Evolutionary conservation across 2,113 vertebrate genomes (phyloP).

Genomic region (Isurus oxyrinchus): DNA sequence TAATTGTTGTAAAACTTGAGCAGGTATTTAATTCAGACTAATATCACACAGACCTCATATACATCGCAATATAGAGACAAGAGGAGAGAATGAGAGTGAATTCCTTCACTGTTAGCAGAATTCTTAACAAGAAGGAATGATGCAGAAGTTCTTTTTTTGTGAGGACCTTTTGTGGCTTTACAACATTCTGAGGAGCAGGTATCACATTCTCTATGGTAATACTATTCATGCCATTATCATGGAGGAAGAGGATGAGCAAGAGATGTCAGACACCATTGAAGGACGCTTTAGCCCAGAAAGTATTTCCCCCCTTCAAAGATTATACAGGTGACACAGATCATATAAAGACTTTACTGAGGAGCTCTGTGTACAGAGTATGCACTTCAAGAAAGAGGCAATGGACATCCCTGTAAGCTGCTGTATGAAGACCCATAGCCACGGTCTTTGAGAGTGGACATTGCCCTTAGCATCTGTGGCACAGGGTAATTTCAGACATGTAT

Average conservation of each 20-base stretch:
- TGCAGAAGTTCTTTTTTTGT: neutral
- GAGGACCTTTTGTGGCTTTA: neutral
- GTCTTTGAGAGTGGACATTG: too few relatives aligned
- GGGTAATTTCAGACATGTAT: too few relatives aligned
- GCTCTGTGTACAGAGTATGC: too few relatives aligned
- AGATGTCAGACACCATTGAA: neutral
- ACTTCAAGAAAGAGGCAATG: neutral
- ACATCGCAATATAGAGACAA: neutral
- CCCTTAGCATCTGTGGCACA: too few relatives aligned
- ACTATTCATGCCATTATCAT: neutral
- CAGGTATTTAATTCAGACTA: neutral
- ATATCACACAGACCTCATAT: neutral
- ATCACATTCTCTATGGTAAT: neutral
- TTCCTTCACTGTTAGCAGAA: neutral
- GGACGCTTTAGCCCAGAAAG: neutral
- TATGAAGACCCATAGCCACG: too few relatives aligned
- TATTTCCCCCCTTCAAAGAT: neutral
- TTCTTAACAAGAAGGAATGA: neutral
- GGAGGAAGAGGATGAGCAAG: neutral
- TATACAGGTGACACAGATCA: neutral
- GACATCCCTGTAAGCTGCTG: neutral
- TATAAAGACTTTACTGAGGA: neutral
- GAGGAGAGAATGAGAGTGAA: neutral
- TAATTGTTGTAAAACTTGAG: neutral
- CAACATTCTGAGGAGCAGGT: neutral